Base-by-base conservation (phyloP, 2,888 invertebrate species). In the Lithophane leautieri region DNA sequence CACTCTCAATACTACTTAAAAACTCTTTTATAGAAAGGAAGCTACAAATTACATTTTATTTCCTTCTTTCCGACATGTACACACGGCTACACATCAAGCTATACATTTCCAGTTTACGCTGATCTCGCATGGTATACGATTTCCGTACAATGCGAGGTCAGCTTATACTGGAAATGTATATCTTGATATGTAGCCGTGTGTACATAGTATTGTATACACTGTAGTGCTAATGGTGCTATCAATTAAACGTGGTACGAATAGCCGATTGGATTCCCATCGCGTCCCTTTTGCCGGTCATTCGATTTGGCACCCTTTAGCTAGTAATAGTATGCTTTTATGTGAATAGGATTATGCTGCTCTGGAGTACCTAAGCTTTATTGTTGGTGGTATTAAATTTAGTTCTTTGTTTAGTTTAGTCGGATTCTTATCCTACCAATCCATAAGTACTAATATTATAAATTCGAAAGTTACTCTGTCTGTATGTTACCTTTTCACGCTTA, bases 241-340 rank as follows among this genome's bases (percentile, higher is more conserved):
- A 94, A 94, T 95, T 95, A 94, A 92, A 91, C 91, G 92, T 91
- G 93, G 84, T 91, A 84, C 90, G 93, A 92, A 94, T 94, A 88
- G 89, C 89, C 93, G 92, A 94, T 94, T 89, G 92, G 92, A 90
- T 91, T 92, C 90, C 90, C 89, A 91, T 94, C 89, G 89, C 89
- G 86, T 88, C 86, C 89, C 89, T 89, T 91, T 89, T 82, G 75
- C 89, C 89, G 91, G 89, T 88, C 90, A 91, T 92, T 93, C 90
- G 90, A 91, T 90, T 89, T 87, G 78, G 81, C 72, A 82, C 71
- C 81, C 78, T 70, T 79, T 71, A 40, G 61, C 68, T 76, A n/a
- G n/a, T 34, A 34, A 60, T 72, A 22, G 62, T 71, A 14, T 60
- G 70, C 58, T 77, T 14, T 74, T 54, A 73, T 76, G 60, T 58